Evolutionary conservation across 2,797 vertebrate species (phyloP), one percentile per base, ranked within the genome.

Genomic region (Taenioides sp.): DNA sequence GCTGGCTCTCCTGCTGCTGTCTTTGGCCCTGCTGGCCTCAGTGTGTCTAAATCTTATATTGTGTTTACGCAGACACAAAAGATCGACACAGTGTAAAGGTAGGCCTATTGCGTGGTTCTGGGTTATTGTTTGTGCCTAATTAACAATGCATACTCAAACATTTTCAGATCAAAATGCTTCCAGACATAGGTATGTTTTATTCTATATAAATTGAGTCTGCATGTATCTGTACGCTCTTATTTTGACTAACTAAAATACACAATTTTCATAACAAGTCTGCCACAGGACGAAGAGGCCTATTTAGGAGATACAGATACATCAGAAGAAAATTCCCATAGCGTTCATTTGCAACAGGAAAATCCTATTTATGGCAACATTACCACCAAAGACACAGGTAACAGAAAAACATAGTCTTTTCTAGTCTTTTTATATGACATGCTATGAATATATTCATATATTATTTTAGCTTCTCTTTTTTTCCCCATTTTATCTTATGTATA

Each of bases 361-460:
- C 92, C 93, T 59, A 94, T 94, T 69, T 95, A 94, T 69, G 93
- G 93, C 43, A 95, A 94, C 85, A 93, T 94, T 74, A 81, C 47
- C 75, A 68, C 82, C 74, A 85, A 91, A 5, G 82, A 79, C 80
- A 69, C 60, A 81, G 84, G 92, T 94, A 73, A 85, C 4, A 49
- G 7, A 64, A n/a, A 40, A n/a, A 65, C 9, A 20, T 9, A 62
- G 6, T 16, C n/a, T n/a, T n/a, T n/a, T n/a, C 14, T 16, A 47
- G 43, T 47, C 4, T 62, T 2, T 62, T 2, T n/a, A n/a, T 61
- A 34, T 34, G 3, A 43, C 0, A 10, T 37, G 34, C 34, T 37
- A 37, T 37, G 2, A 37, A 37, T 37, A 37, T 37, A 37, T 37
- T 37, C 7, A 37, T 37, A 14, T 12, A 47, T 47, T 47, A 16